Percentiles rank a stretch among this genome's conserved stretches.
Conservation (phyloP, 2,113 vertebrate genomes). For the Ornithorhynchus anatinus region DNA sequence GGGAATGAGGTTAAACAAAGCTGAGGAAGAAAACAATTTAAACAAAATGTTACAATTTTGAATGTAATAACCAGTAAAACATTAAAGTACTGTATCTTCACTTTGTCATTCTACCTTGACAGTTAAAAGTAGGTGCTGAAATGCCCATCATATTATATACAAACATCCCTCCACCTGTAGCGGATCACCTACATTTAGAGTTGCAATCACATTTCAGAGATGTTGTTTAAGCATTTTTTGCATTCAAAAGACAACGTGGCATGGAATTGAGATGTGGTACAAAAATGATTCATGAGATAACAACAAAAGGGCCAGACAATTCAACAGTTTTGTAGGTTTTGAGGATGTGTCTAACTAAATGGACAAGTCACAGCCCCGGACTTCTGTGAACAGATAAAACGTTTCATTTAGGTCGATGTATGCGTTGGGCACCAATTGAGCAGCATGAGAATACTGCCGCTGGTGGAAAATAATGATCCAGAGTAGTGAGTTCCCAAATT, state of each 20-base stretch:
- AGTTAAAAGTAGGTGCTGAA: background rate
- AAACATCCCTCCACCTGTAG: background rate
- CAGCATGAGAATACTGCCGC: no score
- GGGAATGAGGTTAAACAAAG: slow-evolving; percentile 98
- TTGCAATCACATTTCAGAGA: background rate
- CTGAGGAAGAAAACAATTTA: slow-evolving; percentile 69
- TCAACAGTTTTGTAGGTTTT: background rate
- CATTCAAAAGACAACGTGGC: no score
- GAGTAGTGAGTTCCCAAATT: no score
- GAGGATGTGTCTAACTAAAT: no score
- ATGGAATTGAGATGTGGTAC: no score
- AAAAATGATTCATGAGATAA: no score
- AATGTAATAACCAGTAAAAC: background rate
- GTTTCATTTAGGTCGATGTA: no score
- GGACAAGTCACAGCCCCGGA: no score
- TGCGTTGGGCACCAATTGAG: no score
- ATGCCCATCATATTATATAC: background rate
- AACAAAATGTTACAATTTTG: slow-evolving; percentile 1
- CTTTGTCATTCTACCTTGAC: background rate
- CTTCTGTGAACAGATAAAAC: no score
- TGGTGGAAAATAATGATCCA: no score
- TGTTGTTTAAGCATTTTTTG: background rate
- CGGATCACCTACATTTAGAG: background rate
- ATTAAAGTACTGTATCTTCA: background rate
- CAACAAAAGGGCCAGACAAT: no score